Evolutionary conservation across 2,797 vertebrate genomes (phyloP).

Genomic region (Lepilemur ruficaudatus): DNA sequence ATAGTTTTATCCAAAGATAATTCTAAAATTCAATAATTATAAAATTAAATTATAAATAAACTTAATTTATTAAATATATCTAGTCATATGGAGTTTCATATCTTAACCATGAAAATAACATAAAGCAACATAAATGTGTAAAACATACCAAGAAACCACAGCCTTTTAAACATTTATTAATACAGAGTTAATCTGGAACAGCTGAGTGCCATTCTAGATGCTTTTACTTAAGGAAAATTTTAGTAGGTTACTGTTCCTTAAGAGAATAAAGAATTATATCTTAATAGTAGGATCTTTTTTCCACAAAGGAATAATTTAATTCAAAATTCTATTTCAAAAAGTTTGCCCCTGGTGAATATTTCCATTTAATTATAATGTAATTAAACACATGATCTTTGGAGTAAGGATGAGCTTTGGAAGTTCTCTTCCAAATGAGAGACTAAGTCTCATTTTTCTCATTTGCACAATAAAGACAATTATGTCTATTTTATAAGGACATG

Average conservation of each 20-base stretch:
- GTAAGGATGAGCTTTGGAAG: neutral
- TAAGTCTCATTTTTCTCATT: constrained; percentile 21
- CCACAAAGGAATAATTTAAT: neutral
- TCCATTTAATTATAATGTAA: constrained; percentile 4
- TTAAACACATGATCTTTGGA: neutral
- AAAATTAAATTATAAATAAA: neutral
- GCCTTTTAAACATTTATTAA: neutral
- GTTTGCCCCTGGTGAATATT: constrained; percentile 27
- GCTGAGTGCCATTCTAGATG: neutral
- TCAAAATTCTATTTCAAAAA: neutral
- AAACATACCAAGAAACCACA: neutral
- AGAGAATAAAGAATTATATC: neutral
- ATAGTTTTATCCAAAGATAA: neutral
- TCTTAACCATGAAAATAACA: neutral
- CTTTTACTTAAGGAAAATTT: constrained; percentile 5
- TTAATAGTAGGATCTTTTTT: neutral
- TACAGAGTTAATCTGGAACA: neutral
- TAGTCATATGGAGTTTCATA: neutral
- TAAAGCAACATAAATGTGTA: neutral
- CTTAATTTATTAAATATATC: neutral
- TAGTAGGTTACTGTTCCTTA: neutral
- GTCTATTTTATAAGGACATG: neutral
- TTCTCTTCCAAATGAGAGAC: neutral
- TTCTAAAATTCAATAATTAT: neutral
- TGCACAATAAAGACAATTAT: neutral